Base-by-base conservation (phyloP, 1,140 invertebrate genomes). In the Ladona fulva region DNA sequence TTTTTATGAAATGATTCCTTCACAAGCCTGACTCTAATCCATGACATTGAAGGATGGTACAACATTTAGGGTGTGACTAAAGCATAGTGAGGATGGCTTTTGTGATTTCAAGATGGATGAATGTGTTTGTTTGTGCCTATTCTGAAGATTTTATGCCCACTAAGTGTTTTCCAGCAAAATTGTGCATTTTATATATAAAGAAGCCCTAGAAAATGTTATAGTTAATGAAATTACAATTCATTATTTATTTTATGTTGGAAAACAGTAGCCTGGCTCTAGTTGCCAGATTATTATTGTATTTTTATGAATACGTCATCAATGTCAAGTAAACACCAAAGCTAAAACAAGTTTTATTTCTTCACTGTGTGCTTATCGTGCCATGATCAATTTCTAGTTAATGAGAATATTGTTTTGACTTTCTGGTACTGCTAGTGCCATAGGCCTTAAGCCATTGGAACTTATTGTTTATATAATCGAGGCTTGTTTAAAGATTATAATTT, bases 141-240 rank as follows among this genome's bases (percentile, higher is more conserved):
- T 66, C 12, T 19, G 52, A 66, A 66, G n/a, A 22, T 66, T 66
- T 19, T 19, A 66, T 66, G 52, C 52, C 52, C 52, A 66, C 52
- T 66, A 12, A 66, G 52, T 66, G 52, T 66, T 66, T 66, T 66
- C 52, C 52, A 66, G 52, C 52, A 66, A 66, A 66, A 66, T 66
- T 66, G 52, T 66, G 52, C 52, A 66, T 66, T 66, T 66, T 66
- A 3, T 19, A 66, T 6, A 66, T 6, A 1, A 66, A 19, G 12
- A 66, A 66, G 52, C 52, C 52, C n/a, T 66, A 6, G 52, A 66
- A 66, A 66, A 66, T 66, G 52, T 22, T 66, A 66, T 6, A 66
- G 52, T 66, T 66, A 22, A 22, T 66, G 14, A 66, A 66, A 66
- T 66, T 6, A 19, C 3, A 19, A 6, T 22, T 19, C n/a, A 6